These are phyloP conservation scores for Alloscopus bannaensis DNA, from an alignment of 2,888 invertebrate species.

Conservation along the genomic window DNA sequence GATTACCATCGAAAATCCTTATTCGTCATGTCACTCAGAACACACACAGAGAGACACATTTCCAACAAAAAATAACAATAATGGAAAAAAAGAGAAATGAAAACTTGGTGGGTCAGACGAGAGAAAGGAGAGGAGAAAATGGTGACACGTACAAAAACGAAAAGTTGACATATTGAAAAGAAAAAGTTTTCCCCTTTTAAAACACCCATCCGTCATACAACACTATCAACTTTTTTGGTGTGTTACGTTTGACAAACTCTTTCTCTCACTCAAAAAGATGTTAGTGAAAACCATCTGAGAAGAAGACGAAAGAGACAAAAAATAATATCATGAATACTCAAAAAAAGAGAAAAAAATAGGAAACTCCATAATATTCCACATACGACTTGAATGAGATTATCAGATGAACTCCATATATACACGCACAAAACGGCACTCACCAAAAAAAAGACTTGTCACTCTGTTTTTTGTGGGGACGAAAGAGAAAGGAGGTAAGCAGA, in stretches of 20 bases:
- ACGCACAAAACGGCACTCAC: not conserved
- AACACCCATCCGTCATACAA: too few species aligned
- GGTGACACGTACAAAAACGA: constrained; percentile 11
- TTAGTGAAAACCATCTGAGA: not conserved
- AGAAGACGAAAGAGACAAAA: not conserved
- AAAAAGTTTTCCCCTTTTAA: not conserved
- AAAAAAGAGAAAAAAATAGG: too few species aligned
- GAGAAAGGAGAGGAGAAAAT: not conserved
- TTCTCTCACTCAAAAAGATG: not conserved
- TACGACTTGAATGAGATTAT: constrained; percentile 33
- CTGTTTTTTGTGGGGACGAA: not conserved
- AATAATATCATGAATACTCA: constrained; percentile 11
- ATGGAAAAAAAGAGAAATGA: not conserved
- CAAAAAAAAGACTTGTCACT: not conserved
- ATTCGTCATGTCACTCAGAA: too few species aligned
- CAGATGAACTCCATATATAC: constrained; percentile 22
- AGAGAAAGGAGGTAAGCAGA: not conserved
- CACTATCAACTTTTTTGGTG: too few species aligned
- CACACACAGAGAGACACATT: too few species aligned
- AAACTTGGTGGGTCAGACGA: not conserved
- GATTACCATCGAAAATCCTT: too few species aligned
- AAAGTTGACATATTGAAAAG: constrained; percentile 14
- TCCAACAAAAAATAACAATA: too few species aligned
- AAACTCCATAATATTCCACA: too few species aligned
- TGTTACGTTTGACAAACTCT: too few species aligned